These are phyloP conservation scores for Climacteris rufus DNA, from an alignment of 2,113 vertebrate species.

Conservation along the genomic window DNA sequence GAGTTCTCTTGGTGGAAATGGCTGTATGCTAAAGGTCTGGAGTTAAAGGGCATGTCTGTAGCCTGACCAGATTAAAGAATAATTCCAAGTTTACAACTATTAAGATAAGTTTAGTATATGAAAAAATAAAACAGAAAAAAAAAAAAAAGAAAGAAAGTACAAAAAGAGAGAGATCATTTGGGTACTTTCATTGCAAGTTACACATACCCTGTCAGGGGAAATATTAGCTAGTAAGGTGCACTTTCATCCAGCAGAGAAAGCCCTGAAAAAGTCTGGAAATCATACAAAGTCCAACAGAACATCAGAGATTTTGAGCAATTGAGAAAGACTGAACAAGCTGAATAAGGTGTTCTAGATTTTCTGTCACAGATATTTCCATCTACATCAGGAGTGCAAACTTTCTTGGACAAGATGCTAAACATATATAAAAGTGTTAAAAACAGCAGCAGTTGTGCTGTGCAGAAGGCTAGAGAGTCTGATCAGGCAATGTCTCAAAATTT, in stretches of 20 bases:
- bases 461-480: neutral
- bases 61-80: neutral
- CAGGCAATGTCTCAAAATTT: neutral
- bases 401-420: neutral
- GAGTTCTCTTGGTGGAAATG: neutral
- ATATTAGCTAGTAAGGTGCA: neutral
- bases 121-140: neutral
- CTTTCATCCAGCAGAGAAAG: neutral
- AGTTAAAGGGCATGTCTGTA: neutral
- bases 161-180: rapidly evolving
- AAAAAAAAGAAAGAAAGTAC: rapidly evolving
- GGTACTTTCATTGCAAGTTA: neutral
- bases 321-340: neutral
- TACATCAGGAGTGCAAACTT: rapidly evolving
- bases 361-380: rapidly evolving
- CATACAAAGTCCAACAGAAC: neutral
- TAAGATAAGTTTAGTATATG: neutral
- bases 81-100: neutral
- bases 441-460: rapidly evolving
- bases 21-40: neutral
- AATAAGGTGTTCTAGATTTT: neutral
- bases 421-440: rapidly evolving
- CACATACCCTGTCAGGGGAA: neutral
- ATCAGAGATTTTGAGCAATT: neutral
- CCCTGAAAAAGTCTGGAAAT: neutral